Percentiles rank a stretch among this genome's conserved stretches.
phyloP scores from a whole-genome alignment of 2,888 invertebrate genomes.

The Chrysolina americana region DNA sequence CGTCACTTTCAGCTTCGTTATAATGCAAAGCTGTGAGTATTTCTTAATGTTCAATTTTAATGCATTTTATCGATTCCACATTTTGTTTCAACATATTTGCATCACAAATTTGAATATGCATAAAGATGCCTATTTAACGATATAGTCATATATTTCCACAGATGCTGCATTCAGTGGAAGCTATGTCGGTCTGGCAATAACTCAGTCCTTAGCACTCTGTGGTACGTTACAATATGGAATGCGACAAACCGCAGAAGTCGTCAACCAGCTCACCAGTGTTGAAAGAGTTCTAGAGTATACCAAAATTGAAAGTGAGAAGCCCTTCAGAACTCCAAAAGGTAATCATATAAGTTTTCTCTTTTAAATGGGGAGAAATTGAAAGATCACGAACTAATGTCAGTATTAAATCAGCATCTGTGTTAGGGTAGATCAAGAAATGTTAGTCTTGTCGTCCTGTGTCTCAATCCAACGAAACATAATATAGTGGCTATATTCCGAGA shows the following conservation, averaged over 20 bases:
- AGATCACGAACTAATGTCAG: too few relatives aligned
- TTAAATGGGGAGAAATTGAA: too few relatives aligned
- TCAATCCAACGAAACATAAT: too few relatives aligned
- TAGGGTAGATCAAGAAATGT: too few relatives aligned
- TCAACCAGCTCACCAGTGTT: slow-evolving; percentile 84
- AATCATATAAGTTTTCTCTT: background rate
- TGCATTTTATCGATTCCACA: too few relatives aligned
- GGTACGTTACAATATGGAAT: slow-evolving; percentile 88
- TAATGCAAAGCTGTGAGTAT: slow-evolving; percentile 56
- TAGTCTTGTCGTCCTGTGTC: too few relatives aligned
- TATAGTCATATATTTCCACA: background rate
- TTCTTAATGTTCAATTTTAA: background rate
- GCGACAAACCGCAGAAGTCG: slow-evolving; percentile 83
- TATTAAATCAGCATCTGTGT: too few relatives aligned
- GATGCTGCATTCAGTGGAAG: slow-evolving; percentile 54
- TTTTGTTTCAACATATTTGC: too few relatives aligned
- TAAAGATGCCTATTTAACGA: too few relatives aligned
- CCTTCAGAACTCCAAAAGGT: slow-evolving; percentile 72
- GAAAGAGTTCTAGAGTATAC: slow-evolving; percentile 84
- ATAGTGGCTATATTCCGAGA: too few relatives aligned
- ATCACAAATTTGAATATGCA: too few relatives aligned
- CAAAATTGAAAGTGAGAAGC: slow-evolving; percentile 79
- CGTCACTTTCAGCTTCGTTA: slow-evolving; percentile 75
- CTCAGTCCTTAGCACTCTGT: slow-evolving; percentile 45
- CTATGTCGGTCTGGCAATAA: slow-evolving; percentile 61